These are phyloP conservation scores for Nothobranchius furzeri DNA, from an alignment of 2,113 vertebrate genomes.

Conservation along the genomic window DNA sequence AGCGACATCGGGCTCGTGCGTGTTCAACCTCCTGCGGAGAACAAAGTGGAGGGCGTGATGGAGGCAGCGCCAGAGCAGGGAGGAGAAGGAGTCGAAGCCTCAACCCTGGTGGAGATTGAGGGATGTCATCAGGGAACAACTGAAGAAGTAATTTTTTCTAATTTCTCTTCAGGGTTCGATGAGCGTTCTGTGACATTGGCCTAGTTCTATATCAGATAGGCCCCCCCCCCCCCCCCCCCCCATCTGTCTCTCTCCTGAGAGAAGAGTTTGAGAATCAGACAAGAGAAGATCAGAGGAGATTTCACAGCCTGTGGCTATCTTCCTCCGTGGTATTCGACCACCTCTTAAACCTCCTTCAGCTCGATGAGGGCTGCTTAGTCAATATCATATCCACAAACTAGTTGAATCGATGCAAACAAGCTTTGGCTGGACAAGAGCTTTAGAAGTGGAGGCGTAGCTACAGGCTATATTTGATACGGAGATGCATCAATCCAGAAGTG, in stretches of 20 bases:
- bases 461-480: slow-evolving; percentile 53
- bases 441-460: slow-evolving; percentile 64
- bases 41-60: slow-evolving; percentile 58
- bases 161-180: slow-evolving; percentile 71
- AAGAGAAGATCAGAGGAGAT: slow-evolving; percentile 82
- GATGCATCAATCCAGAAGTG: slow-evolving; percentile 63
- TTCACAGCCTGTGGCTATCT: slow-evolving; percentile 79
- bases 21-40: slow-evolving; percentile 68
- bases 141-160: slow-evolving; percentile 51
- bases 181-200: slow-evolving; percentile 80
- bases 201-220: slow-evolving; percentile 74
- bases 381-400: slow-evolving; percentile 75
- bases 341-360: slow-evolving; percentile 73
- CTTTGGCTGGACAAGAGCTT: slow-evolving; percentile 60
- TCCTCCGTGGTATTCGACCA: slow-evolving; percentile 74
- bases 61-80: slow-evolving; percentile 20
- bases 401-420: slow-evolving; percentile 77
- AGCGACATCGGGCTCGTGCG: slow-evolving; percentile 45
- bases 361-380: slow-evolving; percentile 70
- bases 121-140: slow-evolving; percentile 54
- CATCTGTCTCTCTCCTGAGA: slow-evolving; percentile 28
- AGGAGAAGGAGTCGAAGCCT: slow-evolving; percentile 38
- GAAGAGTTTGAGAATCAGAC: slow-evolving; percentile 80
- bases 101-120: slow-evolving; percentile 47
- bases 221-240: slow-evolving; percentile 60